Percentiles rank a stretch among this genome's conserved stretches.
Evolutionary conservation across 2,797 vertebrate genomes (phyloP).

Genomic region (Thunnus albacares): DNA sequence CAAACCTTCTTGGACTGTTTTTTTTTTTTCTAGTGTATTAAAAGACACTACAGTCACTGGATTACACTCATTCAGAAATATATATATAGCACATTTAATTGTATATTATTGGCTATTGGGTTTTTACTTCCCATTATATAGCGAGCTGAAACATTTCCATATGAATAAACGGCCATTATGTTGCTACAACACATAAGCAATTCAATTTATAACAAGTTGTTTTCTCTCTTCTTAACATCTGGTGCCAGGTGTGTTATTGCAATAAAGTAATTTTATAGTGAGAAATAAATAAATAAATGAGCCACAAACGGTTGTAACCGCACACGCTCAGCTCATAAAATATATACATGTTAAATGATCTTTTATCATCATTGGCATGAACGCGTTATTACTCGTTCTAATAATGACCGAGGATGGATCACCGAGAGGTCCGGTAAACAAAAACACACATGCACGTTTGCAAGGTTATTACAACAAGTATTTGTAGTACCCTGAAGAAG

Average conservation of each 20-base stretch:
- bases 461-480: too few relatives aligned
- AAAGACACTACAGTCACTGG: background rate
- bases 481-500: too few relatives aligned
- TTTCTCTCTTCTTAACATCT: too few relatives aligned
- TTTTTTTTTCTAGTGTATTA: background rate
- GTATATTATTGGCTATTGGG: background rate
- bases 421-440: background rate
- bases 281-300: too few relatives aligned
- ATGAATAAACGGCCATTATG: background rate
- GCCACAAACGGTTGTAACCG: too few relatives aligned
- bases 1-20: conserved; percentile 35
- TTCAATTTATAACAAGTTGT: too few relatives aligned
- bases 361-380: background rate
- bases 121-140: too few relatives aligned
- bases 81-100: conserved; percentile 2
- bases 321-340: background rate
- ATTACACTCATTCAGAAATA: conserved; percentile 23
- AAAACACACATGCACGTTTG: too few relatives aligned
- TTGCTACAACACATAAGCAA: background rate
- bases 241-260: background rate
- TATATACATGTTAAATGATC: background rate
- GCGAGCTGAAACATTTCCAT: background rate
- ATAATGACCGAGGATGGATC: conserved; percentile 3
- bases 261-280: too few relatives aligned
- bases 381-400: background rate